Percentiles rank a stretch among this genome's conserved stretches.
phyloP scores from a whole-genome alignment of 2,888 invertebrate genomes.

The Epinotia ramella region DNA sequence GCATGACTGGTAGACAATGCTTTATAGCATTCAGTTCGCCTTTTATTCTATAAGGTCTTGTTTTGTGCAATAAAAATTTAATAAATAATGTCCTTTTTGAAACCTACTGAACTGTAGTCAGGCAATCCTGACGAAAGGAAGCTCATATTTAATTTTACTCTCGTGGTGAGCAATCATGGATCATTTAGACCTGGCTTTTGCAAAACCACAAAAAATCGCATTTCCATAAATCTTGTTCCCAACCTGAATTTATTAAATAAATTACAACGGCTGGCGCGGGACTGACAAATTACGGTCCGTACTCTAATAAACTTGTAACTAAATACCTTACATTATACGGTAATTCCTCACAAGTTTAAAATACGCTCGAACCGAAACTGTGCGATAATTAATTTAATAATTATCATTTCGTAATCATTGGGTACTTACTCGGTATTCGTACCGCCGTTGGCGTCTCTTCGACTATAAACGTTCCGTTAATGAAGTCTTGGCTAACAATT shows the following conservation, averaged over 20 bases:
- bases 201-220: conserved; percentile 13
- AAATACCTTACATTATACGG: not conserved
- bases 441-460: conserved; percentile 7
- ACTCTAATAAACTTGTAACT: conserved; percentile 1
- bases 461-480: conserved; percentile 3
- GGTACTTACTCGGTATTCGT: not conserved
- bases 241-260: conserved; percentile 10
- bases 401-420: not conserved
- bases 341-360: not conserved
- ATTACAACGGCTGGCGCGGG: not conserved
- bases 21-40: no score
- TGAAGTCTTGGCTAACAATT: conserved; percentile 2
- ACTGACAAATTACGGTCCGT: not conserved
- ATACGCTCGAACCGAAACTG: not conserved
- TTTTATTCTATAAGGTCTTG: no score
- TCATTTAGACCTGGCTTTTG: not conserved
- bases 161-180: conserved; percentile 1
- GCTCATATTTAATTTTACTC: not conserved
- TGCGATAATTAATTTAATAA: not conserved
- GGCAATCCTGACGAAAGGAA: not conserved
- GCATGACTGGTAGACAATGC: no score
- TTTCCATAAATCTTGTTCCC: conserved; percentile 14
- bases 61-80: no score
- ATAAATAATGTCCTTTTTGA: not conserved
- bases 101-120: not conserved